Conservation (phyloP, 2,113 vertebrate species). For the Sphaerodactylus townsendi region DNA sequence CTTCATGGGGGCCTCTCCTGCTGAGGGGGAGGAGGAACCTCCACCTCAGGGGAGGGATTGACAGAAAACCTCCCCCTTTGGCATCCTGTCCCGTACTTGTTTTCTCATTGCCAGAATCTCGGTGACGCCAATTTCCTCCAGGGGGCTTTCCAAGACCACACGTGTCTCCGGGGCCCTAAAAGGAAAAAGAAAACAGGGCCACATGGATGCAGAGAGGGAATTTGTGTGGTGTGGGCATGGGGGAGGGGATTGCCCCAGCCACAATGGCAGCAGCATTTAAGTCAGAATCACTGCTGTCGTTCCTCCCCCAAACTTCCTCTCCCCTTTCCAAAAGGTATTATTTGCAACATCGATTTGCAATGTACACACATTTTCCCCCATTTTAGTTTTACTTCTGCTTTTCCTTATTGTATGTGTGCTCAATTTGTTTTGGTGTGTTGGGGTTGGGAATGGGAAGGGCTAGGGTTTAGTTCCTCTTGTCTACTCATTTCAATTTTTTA, state of each 20-base stretch:
- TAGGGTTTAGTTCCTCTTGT: too few relatives aligned
- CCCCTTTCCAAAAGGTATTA: too few relatives aligned
- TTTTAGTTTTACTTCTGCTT: too few relatives aligned
- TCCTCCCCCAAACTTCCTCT: too few relatives aligned
- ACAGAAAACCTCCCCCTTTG: not conserved
- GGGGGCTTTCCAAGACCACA: not conserved
- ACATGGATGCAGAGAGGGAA: not conserved
- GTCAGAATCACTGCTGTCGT: not conserved
- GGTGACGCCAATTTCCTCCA: conserved; percentile 30
- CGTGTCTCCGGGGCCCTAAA: conserved; percentile 36
- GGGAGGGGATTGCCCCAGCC: fast-evolving
- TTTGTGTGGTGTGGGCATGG: not conserved
- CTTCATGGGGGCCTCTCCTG: too few relatives aligned
- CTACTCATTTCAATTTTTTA: too few relatives aligned
- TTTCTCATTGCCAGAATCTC: conserved; percentile 59
- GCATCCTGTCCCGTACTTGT: conserved; percentile 54
- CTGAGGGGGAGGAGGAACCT: too few relatives aligned
- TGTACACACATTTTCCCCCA: too few relatives aligned
- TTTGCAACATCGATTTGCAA: too few relatives aligned
- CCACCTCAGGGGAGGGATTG: not conserved
- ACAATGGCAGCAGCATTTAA: not conserved
- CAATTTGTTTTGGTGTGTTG: too few relatives aligned
- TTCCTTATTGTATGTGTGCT: too few relatives aligned
- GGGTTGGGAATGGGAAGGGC: too few relatives aligned
- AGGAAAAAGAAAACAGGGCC: conserved; percentile 7